phyloP scores from a whole-genome alignment of 2,797 vertebrate genomes.

The Tokudaia muenninki region DNA sequence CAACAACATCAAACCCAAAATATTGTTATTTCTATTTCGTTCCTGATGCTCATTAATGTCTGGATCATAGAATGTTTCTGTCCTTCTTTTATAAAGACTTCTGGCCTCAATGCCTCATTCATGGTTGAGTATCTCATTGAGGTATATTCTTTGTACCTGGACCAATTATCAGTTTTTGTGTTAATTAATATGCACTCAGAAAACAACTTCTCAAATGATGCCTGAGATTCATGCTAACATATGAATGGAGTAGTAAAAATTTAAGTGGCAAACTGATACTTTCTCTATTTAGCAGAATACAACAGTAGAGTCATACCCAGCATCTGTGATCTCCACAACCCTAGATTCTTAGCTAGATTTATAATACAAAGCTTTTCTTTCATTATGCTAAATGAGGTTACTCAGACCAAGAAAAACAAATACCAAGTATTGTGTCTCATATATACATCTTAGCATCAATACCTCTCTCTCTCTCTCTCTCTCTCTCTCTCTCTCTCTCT shows the following conservation, averaged over 20 bases:
- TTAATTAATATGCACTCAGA: neutral
- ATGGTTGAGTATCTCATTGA: no score
- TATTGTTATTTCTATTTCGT: neutral
- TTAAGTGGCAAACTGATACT: neutral
- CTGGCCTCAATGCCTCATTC: neutral
- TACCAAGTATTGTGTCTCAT: neutral
- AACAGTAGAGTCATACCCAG: neutral
- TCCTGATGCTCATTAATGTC: neutral
- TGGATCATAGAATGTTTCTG: neutral
- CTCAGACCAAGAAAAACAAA: no score
- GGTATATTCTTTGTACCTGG: neutral
- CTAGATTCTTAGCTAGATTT: neutral
- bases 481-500: no score
- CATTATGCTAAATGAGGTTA: no score
- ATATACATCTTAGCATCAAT: neutral
- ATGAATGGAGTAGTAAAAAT: neutral
- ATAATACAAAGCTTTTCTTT: neutral
- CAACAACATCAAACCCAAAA: neutral
- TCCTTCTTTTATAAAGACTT: neutral
- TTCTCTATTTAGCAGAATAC: neutral
- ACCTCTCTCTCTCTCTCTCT: no score
- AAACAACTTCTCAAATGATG: neutral
- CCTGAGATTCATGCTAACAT: neutral
- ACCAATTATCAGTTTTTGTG: neutral
- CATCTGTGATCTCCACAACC: neutral